Conservation (phyloP, 2,797 vertebrate genomes). For the Columba guinea region DNA sequence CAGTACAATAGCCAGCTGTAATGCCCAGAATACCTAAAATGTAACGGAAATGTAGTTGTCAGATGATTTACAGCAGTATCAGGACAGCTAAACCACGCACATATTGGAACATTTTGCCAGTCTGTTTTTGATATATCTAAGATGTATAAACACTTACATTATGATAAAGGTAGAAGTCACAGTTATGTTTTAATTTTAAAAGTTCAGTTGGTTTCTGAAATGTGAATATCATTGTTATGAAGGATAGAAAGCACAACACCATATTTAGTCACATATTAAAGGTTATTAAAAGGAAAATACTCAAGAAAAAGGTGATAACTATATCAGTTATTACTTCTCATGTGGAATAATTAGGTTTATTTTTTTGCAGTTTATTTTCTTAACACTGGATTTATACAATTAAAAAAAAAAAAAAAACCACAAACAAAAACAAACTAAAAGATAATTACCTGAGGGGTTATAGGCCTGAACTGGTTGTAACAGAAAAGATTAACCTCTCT, state of each 20-base stretch:
- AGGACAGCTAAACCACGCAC: neutral
- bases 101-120: neutral
- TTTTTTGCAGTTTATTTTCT: neutral
- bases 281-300: neutral
- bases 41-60: constrained; percentile 39
- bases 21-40: constrained; percentile 86
- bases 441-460: constrained; percentile 85
- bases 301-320: neutral
- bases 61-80: neutral
- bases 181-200: neutral
- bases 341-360: neutral
- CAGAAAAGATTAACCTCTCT: constrained; percentile 89
- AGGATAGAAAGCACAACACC: neutral
- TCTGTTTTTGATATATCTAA: neutral
- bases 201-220: neutral
- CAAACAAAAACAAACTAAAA: neutral
- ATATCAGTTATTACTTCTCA: neutral
- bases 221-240: neutral
- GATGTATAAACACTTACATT: neutral
- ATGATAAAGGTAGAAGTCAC: neutral
- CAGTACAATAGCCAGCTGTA: constrained; percentile 87
- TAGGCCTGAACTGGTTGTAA: constrained; percentile 90
- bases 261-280: neutral
- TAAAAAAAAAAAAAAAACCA: neutral
- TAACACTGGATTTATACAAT: neutral